Evolutionary conservation across 1,140 invertebrate genomes (phyloP), one percentile per base, ranked within the genome.

Genomic region (Calosoma granatense): DNA sequence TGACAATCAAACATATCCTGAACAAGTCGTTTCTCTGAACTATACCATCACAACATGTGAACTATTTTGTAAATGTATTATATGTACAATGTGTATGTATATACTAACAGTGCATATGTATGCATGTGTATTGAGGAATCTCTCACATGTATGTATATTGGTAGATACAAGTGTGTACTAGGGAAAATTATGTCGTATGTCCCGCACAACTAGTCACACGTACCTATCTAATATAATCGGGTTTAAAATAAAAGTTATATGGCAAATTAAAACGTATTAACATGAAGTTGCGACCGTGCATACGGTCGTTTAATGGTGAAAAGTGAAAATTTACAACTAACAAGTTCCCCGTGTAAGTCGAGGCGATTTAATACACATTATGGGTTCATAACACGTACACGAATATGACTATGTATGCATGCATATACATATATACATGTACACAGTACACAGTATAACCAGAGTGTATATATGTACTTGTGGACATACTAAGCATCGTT

Each of bases 251-350:
- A 47, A 47, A 6, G 6, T 47, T 47, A 47, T 12, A 17, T 17
- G 15, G 41, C 41, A 47, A 47, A 47, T 47, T 47, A 47, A 47
- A 47, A 47, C 17, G 41, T 47, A 47, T 47, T 47, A 47, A 47
- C 41, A 47, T 47, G 41, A 47, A 12, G 3, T 3, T 17, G 41
- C 41, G 15, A 47, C 6, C 41, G 41, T 36, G 41, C 41, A 30
- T 30, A 14, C 6, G 15, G 41, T 47, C 41, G 15, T 47, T 47
- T 47, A 47, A 47, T 47, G 41, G 41, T 47, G 41, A 47, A 47
- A 47, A 47, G 41, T 47, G 41, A 47, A 47, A 47, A 47, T 47
- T 47, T 47, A 47, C 41, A 47, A 47, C 41, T 47, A 36, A n/a
- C 26, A n/a, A 9, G 17, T 47, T 30, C 6, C 26, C 14, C 14